Evolutionary conservation across 2,113 vertebrate genomes (phyloP).

Genomic region (Chamaetylas fuelleborni): DNA sequence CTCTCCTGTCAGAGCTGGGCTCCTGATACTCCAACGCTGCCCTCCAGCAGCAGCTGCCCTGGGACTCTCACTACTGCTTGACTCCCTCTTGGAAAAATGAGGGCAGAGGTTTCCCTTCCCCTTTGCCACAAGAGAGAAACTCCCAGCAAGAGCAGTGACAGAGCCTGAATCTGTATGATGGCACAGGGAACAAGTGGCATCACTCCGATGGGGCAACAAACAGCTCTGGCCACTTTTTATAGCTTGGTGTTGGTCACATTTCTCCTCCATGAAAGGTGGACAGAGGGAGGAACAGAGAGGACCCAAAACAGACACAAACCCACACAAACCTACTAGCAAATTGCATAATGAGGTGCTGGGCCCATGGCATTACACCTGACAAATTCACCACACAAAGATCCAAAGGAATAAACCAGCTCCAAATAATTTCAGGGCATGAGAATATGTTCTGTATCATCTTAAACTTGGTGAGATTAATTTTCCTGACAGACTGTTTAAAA

Average conservation of each 20-base stretch:
- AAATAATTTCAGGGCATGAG: neutral
- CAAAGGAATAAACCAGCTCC: neutral
- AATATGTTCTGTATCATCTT: neutral
- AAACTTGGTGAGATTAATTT: neutral
- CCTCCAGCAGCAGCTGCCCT: neutral
- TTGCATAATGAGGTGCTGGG: neutral
- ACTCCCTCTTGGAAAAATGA: neutral
- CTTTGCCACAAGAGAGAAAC: neutral
- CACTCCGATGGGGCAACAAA: neutral
- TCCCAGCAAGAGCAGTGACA: neutral
- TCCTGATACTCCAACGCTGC: rapidly evolving
- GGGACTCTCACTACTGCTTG: neutral
- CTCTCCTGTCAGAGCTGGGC: neutral
- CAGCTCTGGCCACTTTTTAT: neutral
- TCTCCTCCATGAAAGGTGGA: neutral
- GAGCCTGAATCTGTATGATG: rapidly evolving
- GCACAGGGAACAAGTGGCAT: neutral
- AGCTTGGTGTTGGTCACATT: rapidly evolving
- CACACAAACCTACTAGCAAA: neutral
- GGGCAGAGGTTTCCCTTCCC: neutral
- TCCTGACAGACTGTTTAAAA: conserved; percentile 1
- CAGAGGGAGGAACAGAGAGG: neutral
- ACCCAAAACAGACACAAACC: neutral
- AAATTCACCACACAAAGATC: neutral
- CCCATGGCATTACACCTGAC: neutral